These are phyloP conservation scores for Monopis laevigella DNA, from an alignment of 2,888 invertebrate genomes.

Conservation along the genomic window DNA sequence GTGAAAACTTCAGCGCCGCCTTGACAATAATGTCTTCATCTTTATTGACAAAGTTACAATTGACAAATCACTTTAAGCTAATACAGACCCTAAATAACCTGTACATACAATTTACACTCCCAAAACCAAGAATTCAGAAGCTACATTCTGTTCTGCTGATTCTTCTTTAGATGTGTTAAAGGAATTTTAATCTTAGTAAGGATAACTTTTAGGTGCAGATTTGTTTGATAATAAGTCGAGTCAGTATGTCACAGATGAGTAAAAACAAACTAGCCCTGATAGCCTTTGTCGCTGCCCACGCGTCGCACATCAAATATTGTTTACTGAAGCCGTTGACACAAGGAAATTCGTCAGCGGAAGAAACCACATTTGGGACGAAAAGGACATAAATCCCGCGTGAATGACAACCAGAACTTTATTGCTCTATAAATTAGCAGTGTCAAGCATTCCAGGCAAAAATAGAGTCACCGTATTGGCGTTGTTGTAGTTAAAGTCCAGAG, in stretches of 20 bases:
- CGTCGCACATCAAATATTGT: conserved; percentile 33
- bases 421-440: conserved; percentile 51
- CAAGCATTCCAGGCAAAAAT: conserved; percentile 52
- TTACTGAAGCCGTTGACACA: conserved; percentile 53
- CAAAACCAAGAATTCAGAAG: no score
- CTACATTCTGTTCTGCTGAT: no score
- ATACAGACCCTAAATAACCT: no score
- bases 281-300: conserved; percentile 41
- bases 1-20: no score
- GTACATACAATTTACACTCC: no score
- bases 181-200: no score
- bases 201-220: no score
- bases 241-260: conserved; percentile 42
- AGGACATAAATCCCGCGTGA: conserved; percentile 53
- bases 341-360: conserved; percentile 61
- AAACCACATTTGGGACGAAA: conserved; percentile 59
- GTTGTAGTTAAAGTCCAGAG: no score
- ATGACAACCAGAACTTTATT: conserved; percentile 65
- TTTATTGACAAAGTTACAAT: no score
- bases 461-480: conserved; percentile 42
- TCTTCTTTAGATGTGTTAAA: no score
- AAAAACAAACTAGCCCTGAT: conserved; percentile 41
- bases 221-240: conserved; percentile 7
- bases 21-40: no score
- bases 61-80: no score